Percentiles rank a stretch among this genome's conserved stretches.
Conservation (phyloP, 2,797 vertebrate species). For the Melanotaenia maccullochi region DNA sequence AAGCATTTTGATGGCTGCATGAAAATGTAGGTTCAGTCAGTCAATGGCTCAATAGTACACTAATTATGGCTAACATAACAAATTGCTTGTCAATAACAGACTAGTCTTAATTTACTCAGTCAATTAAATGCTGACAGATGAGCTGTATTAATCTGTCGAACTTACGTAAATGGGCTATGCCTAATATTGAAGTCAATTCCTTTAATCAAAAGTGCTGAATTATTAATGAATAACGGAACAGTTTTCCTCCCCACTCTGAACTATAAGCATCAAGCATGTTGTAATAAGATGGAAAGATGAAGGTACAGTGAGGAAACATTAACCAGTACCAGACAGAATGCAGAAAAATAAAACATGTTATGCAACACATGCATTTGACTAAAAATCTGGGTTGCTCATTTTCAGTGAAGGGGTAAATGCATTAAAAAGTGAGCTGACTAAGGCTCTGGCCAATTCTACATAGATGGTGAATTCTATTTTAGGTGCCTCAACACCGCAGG, state of each 20-base stretch:
- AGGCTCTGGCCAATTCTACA: constrained; percentile 12
- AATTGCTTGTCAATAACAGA: constrained; percentile 61
- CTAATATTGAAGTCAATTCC: constrained; percentile 60
- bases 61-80: constrained; percentile 46
- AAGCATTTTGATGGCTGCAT: constrained; percentile 12
- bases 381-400: constrained; percentile 34
- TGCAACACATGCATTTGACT: constrained; percentile 31
- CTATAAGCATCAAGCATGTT: constrained; percentile 25
- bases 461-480: constrained; percentile 1
- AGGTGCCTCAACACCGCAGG: constrained; percentile 9
- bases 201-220: constrained; percentile 64
- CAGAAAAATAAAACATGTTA: constrained; percentile 43
- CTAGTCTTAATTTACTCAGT: constrained; percentile 61
- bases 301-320: constrained; percentile 42
- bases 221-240: constrained; percentile 59
- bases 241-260: constrained; percentile 39
- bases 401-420: constrained; percentile 23
- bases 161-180: constrained; percentile 45
- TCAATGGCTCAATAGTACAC: constrained; percentile 37
- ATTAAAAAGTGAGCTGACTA: constrained; percentile 29
- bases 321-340: constrained; percentile 33
- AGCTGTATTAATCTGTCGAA: constrained; percentile 58
- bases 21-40: constrained; percentile 12
- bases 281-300: constrained; percentile 31
- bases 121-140: constrained; percentile 65